Percentiles rank a stretch among this genome's conserved stretches.
phyloP scores from a whole-genome alignment of 1,140 invertebrate species.

The Apis mellifera region Amel_HAv3.1 CM009945.2:6188001-6188500 shows the following conservation, averaged over 20 bases:
- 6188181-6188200: constrained; percentile 89
- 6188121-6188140: constrained; percentile 93
- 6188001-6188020: too few relatives aligned
- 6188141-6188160: constrained; percentile 88
- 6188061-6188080: constrained; percentile 87
- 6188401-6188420: constrained; percentile 19
- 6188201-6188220: constrained; percentile 94
- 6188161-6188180: constrained; percentile 88
- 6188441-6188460: constrained; percentile 37
- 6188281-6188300: constrained; percentile 23
- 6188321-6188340: constrained; percentile 3
- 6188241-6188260: constrained; percentile 61
- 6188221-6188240: constrained; percentile 84
- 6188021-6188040: too few relatives aligned
- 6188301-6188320: constrained; percentile 13
- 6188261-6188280: constrained; percentile 72
- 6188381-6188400: not conserved
- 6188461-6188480: constrained; percentile 48
- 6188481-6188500: constrained; percentile 34
- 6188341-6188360: too few relatives aligned
- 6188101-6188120: constrained; percentile 91
- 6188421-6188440: constrained; percentile 40
- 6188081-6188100: constrained; percentile 94
- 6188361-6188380: not conserved
- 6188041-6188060: constrained; percentile 66